Base-by-base conservation (phyloP, 2,888 invertebrate genomes). In the Brenthis hecate region DNA sequence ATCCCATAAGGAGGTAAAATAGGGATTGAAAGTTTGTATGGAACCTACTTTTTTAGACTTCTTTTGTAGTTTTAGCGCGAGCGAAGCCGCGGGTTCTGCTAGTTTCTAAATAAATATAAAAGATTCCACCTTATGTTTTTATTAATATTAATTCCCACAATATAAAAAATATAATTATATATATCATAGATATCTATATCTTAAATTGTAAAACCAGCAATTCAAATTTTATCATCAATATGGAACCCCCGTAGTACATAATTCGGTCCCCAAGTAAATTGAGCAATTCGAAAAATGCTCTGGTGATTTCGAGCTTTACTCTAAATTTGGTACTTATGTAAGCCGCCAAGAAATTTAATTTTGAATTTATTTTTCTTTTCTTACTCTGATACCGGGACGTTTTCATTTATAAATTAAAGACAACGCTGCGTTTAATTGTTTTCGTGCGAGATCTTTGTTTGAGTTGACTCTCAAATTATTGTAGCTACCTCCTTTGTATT, bases 261-360 rank as follows among this genome's bases (percentile, higher is more conserved):
- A 76, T 78, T 77, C 71, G 76, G 79, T 81, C 81, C 78, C 82
- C 74, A 79, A 84, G 84, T 84, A 89, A 89, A 90, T 89, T 88
- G 88, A 89, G 87, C 86, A 86, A 88, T 88, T 83, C 81, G 76
- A 80, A 80, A 82, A 89, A 88, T 84, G 84, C 84, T 82, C 80
- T 82, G 78, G 88, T 86, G 86, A 89, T 90, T 87, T 85, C 73
- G 77, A 80, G 84, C 82, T 84, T 83, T 82, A 83, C 84, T 85
- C 80, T 79, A 84, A 87, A 89, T 89, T 90, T 87, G 85, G 62
- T 36, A 54, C 36, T 81, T 85, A 83, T 83, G 82, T 85, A 88
- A 87, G 85, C 85, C 85, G 80, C 80, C 80, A 84, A 85, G 85
- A 86, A 87, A 89, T 88, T 87, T 86, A 87, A 88, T 87, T 86